Base-by-base conservation (phyloP, 2,888 invertebrate genomes). In the Theretra japonica region DNA sequence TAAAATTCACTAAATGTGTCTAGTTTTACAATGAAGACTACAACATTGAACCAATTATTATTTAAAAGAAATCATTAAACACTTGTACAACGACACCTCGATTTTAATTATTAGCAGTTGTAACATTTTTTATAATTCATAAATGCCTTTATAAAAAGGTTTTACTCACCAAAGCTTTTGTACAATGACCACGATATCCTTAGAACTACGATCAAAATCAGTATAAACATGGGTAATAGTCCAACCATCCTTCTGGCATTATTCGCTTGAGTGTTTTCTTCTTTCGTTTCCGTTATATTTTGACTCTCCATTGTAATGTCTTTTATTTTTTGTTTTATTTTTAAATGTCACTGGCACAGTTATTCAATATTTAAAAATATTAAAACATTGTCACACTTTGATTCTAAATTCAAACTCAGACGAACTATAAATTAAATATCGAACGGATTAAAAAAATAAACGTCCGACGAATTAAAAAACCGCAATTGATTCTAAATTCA, bases 111-210 rank as follows among this genome's bases (percentile, higher is more conserved):
- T 8, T 33, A 33, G 28, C 28, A 28, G 28, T 28, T 1, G 28
- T 28, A 28, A 28, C 5, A 33, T 33, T 33, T 7, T 7, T 33
- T 6, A 33, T 33, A 33, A 33, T 6, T 7, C 6, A 7, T 33
- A 7, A 50, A 50, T 50, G 19, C 4, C 19, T 50, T 4, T 17
- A 19, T 50, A 50, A 53, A 19, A 53, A 11, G 19, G 0, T 59
- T 23, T 23, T 17, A 83, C 90, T 90, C 71, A 90, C 90, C 88
- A 21, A 85, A 84, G 72, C 83, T 86, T 79, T 87, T 90, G 72
- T 87, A 91, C 0, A 92, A 68, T 0, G 90, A 84, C 83, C 90
- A 92, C 6, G 91, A 83, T 73, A 91, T 84, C 77, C 90, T 87
- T 68, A 88, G 73, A 8, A 93, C 81, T 33, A 92, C 84, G 0